Conservation (phyloP, 1,140 invertebrate species). For the Saccostrea echinata region DNA sequence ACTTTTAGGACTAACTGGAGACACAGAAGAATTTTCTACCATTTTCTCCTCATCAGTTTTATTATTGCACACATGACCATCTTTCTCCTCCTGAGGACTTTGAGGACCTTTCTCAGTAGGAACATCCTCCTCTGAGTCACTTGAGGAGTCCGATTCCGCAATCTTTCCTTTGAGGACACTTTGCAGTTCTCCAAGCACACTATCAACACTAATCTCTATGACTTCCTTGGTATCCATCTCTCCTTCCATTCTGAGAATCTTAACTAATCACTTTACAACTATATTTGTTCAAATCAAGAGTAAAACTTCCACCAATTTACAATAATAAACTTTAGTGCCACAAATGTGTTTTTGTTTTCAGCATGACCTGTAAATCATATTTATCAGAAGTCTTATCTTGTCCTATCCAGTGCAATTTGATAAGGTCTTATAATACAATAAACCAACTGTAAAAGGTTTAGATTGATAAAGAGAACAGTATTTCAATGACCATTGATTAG, state of each 20-base stretch:
- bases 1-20: not conserved
- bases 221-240: not conserved
- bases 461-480: not conserved
- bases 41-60: conserved; percentile 43
- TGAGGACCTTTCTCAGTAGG: not conserved
- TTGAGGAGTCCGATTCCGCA: conserved; percentile 38
- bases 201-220: conserved; percentile 43
- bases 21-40: not conserved
- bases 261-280: not conserved
- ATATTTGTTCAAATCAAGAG: not conserved
- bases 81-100: not conserved
- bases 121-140: conserved; percentile 27
- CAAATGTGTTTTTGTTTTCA: not conserved
- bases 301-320: not conserved
- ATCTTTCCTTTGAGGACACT: conserved; percentile 43
- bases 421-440: not conserved
- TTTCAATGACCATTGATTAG: not conserved
- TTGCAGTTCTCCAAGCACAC: conserved; percentile 49
- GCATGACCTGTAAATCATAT: not conserved
- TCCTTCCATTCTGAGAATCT: not conserved
- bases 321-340: not conserved
- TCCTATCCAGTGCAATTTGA: not conserved
- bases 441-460: not conserved
- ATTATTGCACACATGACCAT: conserved; percentile 5
- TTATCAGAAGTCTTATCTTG: not conserved